Percentiles rank a stretch among this genome's conserved stretches.
Conservation (phyloP, 2,888 invertebrate species). For the Limnephilus lunatus region DNA sequence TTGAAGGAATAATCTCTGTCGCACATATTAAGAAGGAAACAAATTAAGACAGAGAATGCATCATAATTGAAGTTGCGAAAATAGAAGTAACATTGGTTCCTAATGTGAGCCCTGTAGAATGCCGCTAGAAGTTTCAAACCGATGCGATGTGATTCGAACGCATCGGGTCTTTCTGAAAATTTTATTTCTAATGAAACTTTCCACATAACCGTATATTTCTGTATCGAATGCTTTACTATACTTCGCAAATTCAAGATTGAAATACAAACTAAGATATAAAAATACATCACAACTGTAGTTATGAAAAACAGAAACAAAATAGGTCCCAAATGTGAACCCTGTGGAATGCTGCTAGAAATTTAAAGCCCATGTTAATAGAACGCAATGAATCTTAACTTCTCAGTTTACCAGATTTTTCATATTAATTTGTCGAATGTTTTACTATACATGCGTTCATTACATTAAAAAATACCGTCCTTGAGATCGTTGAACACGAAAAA, state of each 20-base stretch:
- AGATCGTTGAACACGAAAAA: neutral
- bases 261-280: neutral
- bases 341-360: neutral
- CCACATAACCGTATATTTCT: too few relatives aligned
- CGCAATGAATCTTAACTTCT: too few relatives aligned
- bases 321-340: neutral
- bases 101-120: neutral
- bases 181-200: too few relatives aligned
- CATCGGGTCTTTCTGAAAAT: too few relatives aligned
- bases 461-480: neutral
- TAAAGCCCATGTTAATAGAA: neutral
- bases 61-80: neutral
- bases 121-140: neutral
- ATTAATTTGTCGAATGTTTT: neutral
- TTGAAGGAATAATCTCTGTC: neutral
- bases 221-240: too few relatives aligned
- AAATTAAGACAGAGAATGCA: neutral
- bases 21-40: neutral
- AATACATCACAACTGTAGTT: neutral
- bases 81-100: neutral
- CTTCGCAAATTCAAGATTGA: neutral
- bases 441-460: neutral
- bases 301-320: neutral
- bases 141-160: too few relatives aligned
- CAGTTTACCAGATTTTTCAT: too few relatives aligned